Percentiles rank a stretch among this genome's conserved stretches.
Conservation (phyloP, 2,113 vertebrate genomes). For the Siniperca chuatsi region DNA sequence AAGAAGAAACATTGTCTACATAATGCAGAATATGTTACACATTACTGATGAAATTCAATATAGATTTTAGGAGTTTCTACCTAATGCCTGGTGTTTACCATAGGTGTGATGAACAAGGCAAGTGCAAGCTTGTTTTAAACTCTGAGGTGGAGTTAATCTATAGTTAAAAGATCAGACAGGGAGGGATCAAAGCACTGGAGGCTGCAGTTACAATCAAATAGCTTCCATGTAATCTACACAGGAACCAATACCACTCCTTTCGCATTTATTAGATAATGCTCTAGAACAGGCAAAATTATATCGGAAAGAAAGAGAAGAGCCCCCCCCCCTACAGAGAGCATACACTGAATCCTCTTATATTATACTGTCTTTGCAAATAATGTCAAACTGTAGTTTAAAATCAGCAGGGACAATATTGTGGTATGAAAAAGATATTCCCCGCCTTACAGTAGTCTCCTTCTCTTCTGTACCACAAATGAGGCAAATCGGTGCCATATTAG, state of each 20-base stretch:
- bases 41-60: conserved; percentile 24
- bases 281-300: conserved; percentile 31
- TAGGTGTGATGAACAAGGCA: conserved; percentile 36
- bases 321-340: conserved; percentile 52
- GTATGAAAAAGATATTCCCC: conserved; percentile 53
- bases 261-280: conserved; percentile 20
- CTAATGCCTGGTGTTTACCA: conserved; percentile 38
- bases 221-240: conserved; percentile 58
- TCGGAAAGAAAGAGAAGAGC: not conserved
- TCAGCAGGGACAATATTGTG: conserved; percentile 59
- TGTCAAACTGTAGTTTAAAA: conserved; percentile 76
- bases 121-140: conserved; percentile 46
- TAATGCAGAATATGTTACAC: not conserved
- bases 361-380: conserved; percentile 76
- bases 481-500: conserved; percentile 40
- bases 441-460: conserved; percentile 34
- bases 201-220: conserved; percentile 60
- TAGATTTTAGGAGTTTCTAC: conserved; percentile 40
- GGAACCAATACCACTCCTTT: conserved; percentile 41
- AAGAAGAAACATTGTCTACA: not conserved
- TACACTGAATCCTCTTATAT: conserved; percentile 53
- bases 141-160: conserved; percentile 55
- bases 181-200: conserved; percentile 72
- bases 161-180: conserved; percentile 72
- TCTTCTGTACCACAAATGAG: conserved; percentile 53